Evolutionary conservation across 2,113 vertebrate species (phyloP), one percentile per base, ranked within the genome.

Genomic region (Ctenomys sociabilis): DNA sequence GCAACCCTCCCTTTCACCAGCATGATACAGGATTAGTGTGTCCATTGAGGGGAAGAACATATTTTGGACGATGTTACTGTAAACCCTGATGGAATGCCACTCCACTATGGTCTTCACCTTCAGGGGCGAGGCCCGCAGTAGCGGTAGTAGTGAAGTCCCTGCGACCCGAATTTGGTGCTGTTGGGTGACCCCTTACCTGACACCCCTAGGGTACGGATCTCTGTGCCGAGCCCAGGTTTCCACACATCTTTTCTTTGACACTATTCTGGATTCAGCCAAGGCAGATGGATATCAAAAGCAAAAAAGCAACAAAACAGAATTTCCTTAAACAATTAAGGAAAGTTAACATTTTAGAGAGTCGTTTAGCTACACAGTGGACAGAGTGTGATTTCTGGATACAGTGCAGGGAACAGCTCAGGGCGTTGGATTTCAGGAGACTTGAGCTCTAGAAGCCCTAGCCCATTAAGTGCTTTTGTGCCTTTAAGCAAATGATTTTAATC

Each of bases 381-480:
- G 73, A 35, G 28, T 85, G 3, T 8, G 45, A 45, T 84, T 93
- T 90, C 86, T 84, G 57, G 49, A 64, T 30, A 37, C 0, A 0
- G 30, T 37, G 1, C 32, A 45, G 28, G 81, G 66, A 92, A 28
- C 21, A 90, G 35, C 72, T 2, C 40, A 78, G 43, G 90, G 2
- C 86, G 77, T 83, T 90, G 70, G 22, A 24, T 84, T 93, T 91
- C n/a, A 85, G 68, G 80, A 94, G 84, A 95, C 93, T 59, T 84
- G 89, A 82, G 24, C 9, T 93, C 61, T 61, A 72, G 37, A 21
- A 84, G 16, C 88, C 57, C 59, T 83, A 22, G 80, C 30, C 13
- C 7, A 87, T 85, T 94, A 90, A 90, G 61, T 82, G 57, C 11
- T 82, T 95, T 83, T 81, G 37, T 93, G 72, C 75, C 78, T 96